Percentiles rank a stretch among this genome's conserved stretches.
Evolutionary conservation across 2,888 invertebrate species (phyloP).

Genomic region (Iselma pallidipennis): DNA sequence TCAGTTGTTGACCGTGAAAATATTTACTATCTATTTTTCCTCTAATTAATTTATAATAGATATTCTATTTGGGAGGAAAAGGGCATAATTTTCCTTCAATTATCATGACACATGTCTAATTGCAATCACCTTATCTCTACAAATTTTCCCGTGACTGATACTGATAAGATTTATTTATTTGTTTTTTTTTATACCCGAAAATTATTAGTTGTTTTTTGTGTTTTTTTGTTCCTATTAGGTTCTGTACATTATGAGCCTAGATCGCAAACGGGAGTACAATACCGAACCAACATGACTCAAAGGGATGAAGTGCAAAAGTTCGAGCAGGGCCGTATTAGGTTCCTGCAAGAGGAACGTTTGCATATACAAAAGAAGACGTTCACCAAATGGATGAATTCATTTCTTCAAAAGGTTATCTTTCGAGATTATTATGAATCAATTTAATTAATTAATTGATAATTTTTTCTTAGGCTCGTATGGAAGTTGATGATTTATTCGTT

Average conservation of each 20-base stretch:
- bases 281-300: slow-evolving; percentile 84
- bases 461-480: slow-evolving; percentile 85
- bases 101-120: too few relatives aligned
- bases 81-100: neutral
- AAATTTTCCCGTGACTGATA: too few relatives aligned
- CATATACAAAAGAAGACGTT: slow-evolving; percentile 99
- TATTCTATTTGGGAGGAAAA: too few relatives aligned
- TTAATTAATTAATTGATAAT: slow-evolving; percentile 8
- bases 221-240: slow-evolving; percentile 20
- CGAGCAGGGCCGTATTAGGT: slow-evolving; percentile 95
- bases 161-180: neutral
- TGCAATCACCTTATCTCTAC: too few relatives aligned
- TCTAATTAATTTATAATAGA: too few relatives aligned
- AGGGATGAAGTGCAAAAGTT: slow-evolving; percentile 91
- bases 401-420: slow-evolving; percentile 79
- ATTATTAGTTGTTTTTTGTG: neutral
- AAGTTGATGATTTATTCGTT: slow-evolving; percentile 95
- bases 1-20: neutral
- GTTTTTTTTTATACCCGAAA: neutral
- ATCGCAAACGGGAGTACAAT: slow-evolving; percentile 60
- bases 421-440: neutral
- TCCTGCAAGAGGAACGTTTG: slow-evolving; percentile 95
- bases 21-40: neutral
- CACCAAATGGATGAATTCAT: slow-evolving; percentile 99
- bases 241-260: slow-evolving; percentile 52